phyloP scores from a whole-genome alignment of 2,113 vertebrate species.

The Chrysemys picta region DNA sequence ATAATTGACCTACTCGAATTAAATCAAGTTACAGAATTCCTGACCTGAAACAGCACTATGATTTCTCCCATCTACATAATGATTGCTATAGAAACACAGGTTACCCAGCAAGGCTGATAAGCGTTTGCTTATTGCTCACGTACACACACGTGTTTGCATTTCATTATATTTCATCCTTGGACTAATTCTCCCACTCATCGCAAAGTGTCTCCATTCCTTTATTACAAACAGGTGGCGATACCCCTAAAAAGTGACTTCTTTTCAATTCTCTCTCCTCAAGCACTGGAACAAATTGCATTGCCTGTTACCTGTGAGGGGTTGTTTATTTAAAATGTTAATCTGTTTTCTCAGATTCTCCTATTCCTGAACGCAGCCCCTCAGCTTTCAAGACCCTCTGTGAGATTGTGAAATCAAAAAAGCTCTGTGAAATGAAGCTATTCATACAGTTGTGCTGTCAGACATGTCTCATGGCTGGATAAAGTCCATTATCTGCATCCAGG shows the following conservation, averaged over 20 bases:
- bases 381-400: slow-evolving; percentile 92
- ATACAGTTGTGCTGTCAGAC: slow-evolving; percentile 93
- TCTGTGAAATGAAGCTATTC: slow-evolving; percentile 93
- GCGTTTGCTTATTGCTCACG: slow-evolving; percentile 27
- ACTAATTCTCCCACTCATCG: slow-evolving; percentile 49
- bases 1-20: background rate
- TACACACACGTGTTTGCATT: background rate
- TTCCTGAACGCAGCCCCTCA: slow-evolving; percentile 55
- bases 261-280: slow-evolving; percentile 14
- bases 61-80: background rate
- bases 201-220: slow-evolving; percentile 44
- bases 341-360: slow-evolving; percentile 51
- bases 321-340: slow-evolving; percentile 67
- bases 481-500: slow-evolving; percentile 31
- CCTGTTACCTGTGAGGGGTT: slow-evolving; percentile 28
- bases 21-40: background rate
- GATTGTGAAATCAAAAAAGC: slow-evolving; percentile 93
- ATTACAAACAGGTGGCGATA: slow-evolving; percentile 15
- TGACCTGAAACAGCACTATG: background rate
- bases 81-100: background rate
- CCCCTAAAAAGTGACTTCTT: background rate
- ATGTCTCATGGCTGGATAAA: slow-evolving; percentile 89
- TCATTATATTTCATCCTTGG: background rate
- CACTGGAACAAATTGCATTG: background rate
- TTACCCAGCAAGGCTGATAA: slow-evolving; percentile 28